Base-by-base conservation (phyloP, 2,113 vertebrate genomes). In the Ornithorhynchus anatinus region DNA sequence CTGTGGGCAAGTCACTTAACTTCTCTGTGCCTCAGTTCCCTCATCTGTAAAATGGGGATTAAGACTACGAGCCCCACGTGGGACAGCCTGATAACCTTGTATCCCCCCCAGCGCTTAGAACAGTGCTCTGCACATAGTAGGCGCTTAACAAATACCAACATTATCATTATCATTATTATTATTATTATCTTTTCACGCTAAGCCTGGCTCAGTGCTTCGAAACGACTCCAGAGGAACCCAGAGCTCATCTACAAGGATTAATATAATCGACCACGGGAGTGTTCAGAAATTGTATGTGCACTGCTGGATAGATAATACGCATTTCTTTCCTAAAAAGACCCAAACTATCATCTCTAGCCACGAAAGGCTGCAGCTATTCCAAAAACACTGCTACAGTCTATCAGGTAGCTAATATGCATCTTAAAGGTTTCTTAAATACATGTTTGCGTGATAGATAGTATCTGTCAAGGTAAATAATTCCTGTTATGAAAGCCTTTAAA, bases 401-500 rank as follows among this genome's bases (percentile, higher is more conserved):
- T 40, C 62, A 48, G 33, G 62, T 69, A 79, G 35, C 20, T 86
- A 75, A 72, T 64, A 67, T 1, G 36, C 56, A 61, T 86, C 86
- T 72, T 1, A 76, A 83, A 79, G 82, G 65, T 59, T 58, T 29
- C 74, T 62, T 77, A 31, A 69, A 71, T 69, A 4, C 79, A n/a
- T n/a, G 64, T 77, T 82, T 77, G 80, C 25, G 51, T 23, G 47
- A 14, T 60, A 72, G n/a, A 79, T 40, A 82, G 33, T 47, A 80
- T 82, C 29, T 75, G 68, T 76, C 43, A 74, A n/a, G 50, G 71
- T 51, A 74, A 51, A 36, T 25, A 79, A 79, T 67, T 72, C 45
- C n/a, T 45, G 51, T 66, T 84, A 68, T 70, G 37, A 77, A 67
- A 47, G 27, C 66, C 45, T 82, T 67, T 82, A 76, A 43, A 79